A percentile compares a stretch with the other conserved stretches of the same genome.
Evolutionary conservation across 2,113 vertebrate genomes (phyloP).

Genomic region (Mastomys coucha): DNA sequence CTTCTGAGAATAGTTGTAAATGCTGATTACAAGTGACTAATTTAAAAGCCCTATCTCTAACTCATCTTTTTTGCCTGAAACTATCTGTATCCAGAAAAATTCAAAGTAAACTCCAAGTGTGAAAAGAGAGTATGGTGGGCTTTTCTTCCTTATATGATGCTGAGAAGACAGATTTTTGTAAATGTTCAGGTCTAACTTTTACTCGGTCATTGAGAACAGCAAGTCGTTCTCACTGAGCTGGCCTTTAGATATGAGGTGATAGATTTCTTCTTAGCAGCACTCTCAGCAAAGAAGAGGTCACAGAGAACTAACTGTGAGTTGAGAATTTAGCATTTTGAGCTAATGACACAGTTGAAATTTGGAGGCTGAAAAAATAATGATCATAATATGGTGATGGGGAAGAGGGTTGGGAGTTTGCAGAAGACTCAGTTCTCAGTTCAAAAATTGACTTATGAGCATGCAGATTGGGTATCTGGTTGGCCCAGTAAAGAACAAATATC

Average conservation of each 20-base stretch:
- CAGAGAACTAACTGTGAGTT: neutral
- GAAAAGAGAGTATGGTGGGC: neutral
- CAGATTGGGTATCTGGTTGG: neutral
- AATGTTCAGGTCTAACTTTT: conserved; percentile 1
- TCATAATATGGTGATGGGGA: neutral
- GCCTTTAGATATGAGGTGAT: neutral
- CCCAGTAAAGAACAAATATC: neutral
- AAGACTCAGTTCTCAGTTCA: neutral
- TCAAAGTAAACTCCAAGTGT: conserved; percentile 28
- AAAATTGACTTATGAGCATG: neutral
- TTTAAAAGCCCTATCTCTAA: conserved; percentile 60
- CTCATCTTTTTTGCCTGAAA: conserved; percentile 37
- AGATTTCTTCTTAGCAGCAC: neutral
- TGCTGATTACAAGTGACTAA: conserved; percentile 75
- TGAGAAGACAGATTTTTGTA: conserved; percentile 36
- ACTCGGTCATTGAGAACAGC: neutral
- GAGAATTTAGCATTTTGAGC: neutral
- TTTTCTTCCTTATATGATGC: conserved; percentile 8
- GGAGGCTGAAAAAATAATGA: neutral
- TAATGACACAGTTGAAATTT: neutral
- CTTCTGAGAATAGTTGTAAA: conserved; percentile 41
- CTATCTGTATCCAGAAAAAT: conserved; percentile 25
- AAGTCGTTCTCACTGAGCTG: neutral
- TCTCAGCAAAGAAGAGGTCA: neutral
- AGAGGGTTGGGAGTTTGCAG: neutral